Evolutionary conservation across 2,113 vertebrate species (phyloP).

Genomic region (Urocolius indicus): DNA sequence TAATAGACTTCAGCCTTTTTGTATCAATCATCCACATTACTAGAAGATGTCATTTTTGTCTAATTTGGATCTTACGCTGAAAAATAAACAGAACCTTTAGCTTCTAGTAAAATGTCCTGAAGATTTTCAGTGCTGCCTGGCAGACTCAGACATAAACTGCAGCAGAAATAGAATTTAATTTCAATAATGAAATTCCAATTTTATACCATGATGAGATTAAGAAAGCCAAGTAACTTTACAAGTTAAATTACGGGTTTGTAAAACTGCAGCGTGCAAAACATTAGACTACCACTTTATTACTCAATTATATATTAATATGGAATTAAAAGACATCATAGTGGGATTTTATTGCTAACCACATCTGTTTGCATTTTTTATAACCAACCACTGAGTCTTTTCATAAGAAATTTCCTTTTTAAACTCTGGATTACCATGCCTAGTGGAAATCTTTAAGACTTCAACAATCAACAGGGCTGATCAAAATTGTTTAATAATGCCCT

Average conservation of each 20-base stretch:
- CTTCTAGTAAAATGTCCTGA: not conserved
- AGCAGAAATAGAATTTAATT: slow-evolving; percentile 9
- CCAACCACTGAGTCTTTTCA: not conserved
- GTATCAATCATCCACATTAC: not conserved
- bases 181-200: slow-evolving; percentile 22
- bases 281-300: slow-evolving; percentile 43
- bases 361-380: slow-evolving; percentile 58
- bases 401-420: slow-evolving; percentile 25
- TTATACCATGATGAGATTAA: slow-evolving; percentile 27
- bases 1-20: not conserved
- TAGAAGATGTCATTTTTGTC: not conserved
- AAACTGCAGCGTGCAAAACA: slow-evolving; percentile 25
- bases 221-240: slow-evolving; percentile 14
- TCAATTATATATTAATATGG: slow-evolving; percentile 60
- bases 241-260: slow-evolving; percentile 7
- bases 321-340: slow-evolving; percentile 46
- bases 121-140: not conserved
- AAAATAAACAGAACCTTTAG: not conserved
- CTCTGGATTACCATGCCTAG: slow-evolving; percentile 11
- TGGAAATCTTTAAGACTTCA: slow-evolving; percentile 12
- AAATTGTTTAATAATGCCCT: not conserved
- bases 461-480: not conserved
- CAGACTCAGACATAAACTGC: not conserved
- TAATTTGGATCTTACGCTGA: not conserved
- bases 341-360: slow-evolving; percentile 41